phyloP scores from a whole-genome alignment of 2,797 vertebrate species.

The Cryptoprocta ferox region DNA sequence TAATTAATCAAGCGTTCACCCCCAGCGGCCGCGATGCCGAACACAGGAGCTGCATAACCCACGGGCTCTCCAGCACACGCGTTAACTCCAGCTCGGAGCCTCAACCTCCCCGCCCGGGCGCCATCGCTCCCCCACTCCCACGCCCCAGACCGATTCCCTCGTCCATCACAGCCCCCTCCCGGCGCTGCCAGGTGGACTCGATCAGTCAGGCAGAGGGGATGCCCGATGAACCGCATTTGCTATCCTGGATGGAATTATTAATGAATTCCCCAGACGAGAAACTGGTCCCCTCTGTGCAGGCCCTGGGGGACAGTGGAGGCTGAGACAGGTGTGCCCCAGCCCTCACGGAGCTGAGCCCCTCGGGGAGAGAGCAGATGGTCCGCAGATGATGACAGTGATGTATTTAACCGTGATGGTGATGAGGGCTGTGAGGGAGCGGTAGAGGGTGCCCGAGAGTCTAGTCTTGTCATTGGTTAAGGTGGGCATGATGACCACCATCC shows the following conservation, averaged over 20 bases:
- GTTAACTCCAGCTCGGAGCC: not conserved
- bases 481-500: rapidly evolving
- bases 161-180: not conserved
- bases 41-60: not conserved
- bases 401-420: not conserved
- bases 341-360: not conserved
- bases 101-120: not conserved
- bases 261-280: not conserved
- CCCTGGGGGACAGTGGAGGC: not conserved
- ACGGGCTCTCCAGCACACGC: rapidly evolving
- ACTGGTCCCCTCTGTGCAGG: not conserved
- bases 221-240: not conserved
- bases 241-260: not conserved
- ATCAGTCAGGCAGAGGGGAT: not conserved
- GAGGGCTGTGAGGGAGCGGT: not conserved
- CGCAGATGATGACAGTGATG: not conserved
- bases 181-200: not conserved
- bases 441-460: not conserved
- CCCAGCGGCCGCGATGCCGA: not conserved
- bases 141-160: not conserved
- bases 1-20: not conserved
- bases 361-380: not conserved
- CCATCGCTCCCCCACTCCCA: not conserved
- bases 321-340: not conserved
- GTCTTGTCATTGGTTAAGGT: not conserved